phyloP scores from a whole-genome alignment of 2,888 invertebrate species.

The Dynastes grantii region DNA sequence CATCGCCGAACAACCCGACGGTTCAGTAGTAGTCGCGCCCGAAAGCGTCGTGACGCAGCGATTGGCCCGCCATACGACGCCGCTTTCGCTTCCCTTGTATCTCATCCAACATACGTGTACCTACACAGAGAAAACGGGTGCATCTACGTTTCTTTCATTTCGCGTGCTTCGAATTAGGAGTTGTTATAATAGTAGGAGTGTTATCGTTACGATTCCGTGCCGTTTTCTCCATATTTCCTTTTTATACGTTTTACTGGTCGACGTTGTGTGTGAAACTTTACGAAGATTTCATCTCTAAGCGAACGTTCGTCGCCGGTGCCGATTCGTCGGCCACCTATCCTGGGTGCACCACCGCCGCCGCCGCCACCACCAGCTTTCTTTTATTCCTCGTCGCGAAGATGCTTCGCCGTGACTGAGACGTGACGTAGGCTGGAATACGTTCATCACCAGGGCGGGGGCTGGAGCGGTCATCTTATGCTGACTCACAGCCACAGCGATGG shows the following conservation, averaged over 20 bases:
- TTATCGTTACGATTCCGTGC: no score
- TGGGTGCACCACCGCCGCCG: slow-evolving; percentile 30
- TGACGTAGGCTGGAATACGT: slow-evolving; percentile 70
- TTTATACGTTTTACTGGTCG: neutral
- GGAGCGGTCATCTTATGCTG: slow-evolving; percentile 74
- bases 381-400: slow-evolving; percentile 28
- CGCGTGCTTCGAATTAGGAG: slow-evolving; percentile 2
- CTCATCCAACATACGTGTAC: slow-evolving; percentile 15
- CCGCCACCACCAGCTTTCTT: slow-evolving; percentile 31
- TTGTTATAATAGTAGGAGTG: neutral
- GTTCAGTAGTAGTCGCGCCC: slow-evolving; percentile 61
- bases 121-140: slow-evolving; percentile 59
- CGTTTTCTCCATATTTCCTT: neutral
- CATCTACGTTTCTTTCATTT: slow-evolving; percentile 55
- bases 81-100: slow-evolving; percentile 38
- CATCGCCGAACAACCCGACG: slow-evolving; percentile 57
- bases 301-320: slow-evolving; percentile 29
- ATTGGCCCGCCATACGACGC: slow-evolving; percentile 46
- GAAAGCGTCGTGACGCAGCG: slow-evolving; percentile 60
- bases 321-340: slow-evolving; percentile 28
- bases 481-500: slow-evolving; percentile 90
- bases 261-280: slow-evolving; percentile 15
- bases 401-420: slow-evolving; percentile 39
- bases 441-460: slow-evolving; percentile 46
- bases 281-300: slow-evolving; percentile 41